Base-by-base conservation (phyloP, 2,797 vertebrate species). In the Urosaurus nigricauda region DNA sequence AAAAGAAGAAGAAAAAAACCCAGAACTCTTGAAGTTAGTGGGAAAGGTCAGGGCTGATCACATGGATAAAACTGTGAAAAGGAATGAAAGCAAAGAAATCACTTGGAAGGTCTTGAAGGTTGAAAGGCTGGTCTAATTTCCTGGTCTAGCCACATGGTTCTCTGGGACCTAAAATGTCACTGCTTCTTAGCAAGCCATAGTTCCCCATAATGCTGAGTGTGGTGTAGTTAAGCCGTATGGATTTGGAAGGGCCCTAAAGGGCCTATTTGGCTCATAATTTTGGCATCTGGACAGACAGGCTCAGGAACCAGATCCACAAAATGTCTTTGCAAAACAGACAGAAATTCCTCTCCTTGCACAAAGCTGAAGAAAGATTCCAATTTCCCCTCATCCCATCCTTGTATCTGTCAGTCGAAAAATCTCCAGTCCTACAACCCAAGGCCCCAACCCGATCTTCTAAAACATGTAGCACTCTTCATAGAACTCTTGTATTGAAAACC, bases 231-330 rank as follows among this genome's bases (percentile, higher is more conserved):
- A 79, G 53, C 8, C 35, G 17, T 79, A 63, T 9, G 53, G 24
- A 71, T 24, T 17, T n/a, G 19, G 32, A 60, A 43, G 51, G 16
- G 29, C 79, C 19, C 83, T 51, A 37, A 79, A 89, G 35, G 13
- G 14, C 2, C 47, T 6, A 84, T 71, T 24, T 71, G 74, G 74
- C 19, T 71, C 51, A 79, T 58, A 56, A 71, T 79, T 17, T 26
- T 79, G 74, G 83, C 65, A 84, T 84, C 82, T 71, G 43, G 32
- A 63, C 24, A 63, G 29, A 89, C 56, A 89, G 40, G 77, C 40
- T 74, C n/a, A 80, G 77, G 56, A 85, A 85, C 29, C 5, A 73
- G 37, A 35, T 63, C n/a, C 17, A 80, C 29, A 63, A 74, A 79
- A 63, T 51, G 2, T 63, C 19, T 70, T 82, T 84, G n/a, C 37